Base-by-base conservation (phyloP, 2,797 vertebrate genomes). In the Sebastes steindachneri region DNA sequence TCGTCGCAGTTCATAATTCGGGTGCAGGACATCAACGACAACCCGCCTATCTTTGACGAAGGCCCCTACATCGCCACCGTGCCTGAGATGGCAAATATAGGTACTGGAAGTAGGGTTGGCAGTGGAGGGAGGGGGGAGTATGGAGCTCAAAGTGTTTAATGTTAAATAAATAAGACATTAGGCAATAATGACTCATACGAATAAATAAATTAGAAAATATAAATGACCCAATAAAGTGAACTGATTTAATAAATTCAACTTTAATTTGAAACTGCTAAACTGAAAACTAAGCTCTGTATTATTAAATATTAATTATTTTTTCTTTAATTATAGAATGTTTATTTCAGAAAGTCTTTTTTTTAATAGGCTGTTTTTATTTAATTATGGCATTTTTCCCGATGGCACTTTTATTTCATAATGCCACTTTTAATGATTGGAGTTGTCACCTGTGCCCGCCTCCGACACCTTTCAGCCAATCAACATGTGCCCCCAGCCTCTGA, bases 1-100 rank as follows among this genome's bases (percentile, higher is more conserved):
- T 97, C 97, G 0, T 98, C 97, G 3, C 97, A 97, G 92, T 98
- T 98, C 89, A 96, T 98, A 89, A 98, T 98, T 89, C 96, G 97
- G 73, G 97, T 98, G 86, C 97, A 98, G 88, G 97, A 98, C 94
- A 97, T 98, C 94, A 97, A 98, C 48, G 97, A 98, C 95, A 98
- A 98, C 86, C 96, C 97, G 3, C 97, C 97, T 5, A 57, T 98
- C 75, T 98, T 98, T 83, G 96, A 97, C 9, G 96, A 97, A 0
- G 97, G 96, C 37, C 97, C 97, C 70, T 98, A 97, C 94, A 96
- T 91, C 9, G 97, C 97, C 90, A 97, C 93, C 0, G 97, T 98
- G 69, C 96, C 97, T 0, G 97, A 98, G 94, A 98, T 97, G 97
- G 97, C 97, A 86, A 97, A 97, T 59, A 97, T 98, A 82, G 97